These are phyloP conservation scores for Tiaroga cobitis DNA, from an alignment of 2,797 vertebrate genomes.

Conservation along the genomic window DNA sequence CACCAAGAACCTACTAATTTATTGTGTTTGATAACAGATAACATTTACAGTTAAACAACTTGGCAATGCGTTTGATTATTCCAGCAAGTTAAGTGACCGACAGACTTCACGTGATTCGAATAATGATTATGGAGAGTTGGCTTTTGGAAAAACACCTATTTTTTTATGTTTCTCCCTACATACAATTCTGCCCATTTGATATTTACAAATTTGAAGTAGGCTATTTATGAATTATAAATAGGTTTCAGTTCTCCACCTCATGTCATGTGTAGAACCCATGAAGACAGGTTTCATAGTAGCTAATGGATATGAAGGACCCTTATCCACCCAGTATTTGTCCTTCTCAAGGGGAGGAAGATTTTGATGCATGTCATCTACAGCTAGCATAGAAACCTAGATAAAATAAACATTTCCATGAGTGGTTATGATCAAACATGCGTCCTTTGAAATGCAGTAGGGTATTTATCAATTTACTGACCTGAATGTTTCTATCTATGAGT, in stretches of 20 bases:
- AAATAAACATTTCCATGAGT: background rate
- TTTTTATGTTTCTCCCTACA: background rate
- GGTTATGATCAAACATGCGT: background rate
- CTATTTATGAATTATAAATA: background rate
- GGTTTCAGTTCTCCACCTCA: slow-evolving; percentile 71
- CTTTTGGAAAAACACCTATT: accelerated
- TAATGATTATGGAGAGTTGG: background rate
- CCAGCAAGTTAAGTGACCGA: background rate
- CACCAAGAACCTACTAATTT: background rate
- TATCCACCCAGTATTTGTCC: slow-evolving; percentile 86
- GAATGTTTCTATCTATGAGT: slow-evolving; percentile 89
- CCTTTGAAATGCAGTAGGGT: background rate
- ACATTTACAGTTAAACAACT: background rate
- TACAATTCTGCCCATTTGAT: background rate
- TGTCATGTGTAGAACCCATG: slow-evolving; percentile 88
- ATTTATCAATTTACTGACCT: slow-evolving; percentile 71
- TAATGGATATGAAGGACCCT: slow-evolving; percentile 73
- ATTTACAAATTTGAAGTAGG: background rate
- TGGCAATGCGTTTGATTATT: background rate
- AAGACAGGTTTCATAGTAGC: slow-evolving; percentile 81
- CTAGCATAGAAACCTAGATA: slow-evolving; percentile 86
- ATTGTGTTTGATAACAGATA: background rate
- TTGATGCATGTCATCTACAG: slow-evolving; percentile 90
- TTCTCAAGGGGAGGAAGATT: slow-evolving; percentile 80
- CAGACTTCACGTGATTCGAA: too few species aligned